Evolutionary conservation across 1,140 invertebrate genomes (phyloP), one percentile per base, ranked within the genome.

Genomic region (Amyelois transitella): DNA sequence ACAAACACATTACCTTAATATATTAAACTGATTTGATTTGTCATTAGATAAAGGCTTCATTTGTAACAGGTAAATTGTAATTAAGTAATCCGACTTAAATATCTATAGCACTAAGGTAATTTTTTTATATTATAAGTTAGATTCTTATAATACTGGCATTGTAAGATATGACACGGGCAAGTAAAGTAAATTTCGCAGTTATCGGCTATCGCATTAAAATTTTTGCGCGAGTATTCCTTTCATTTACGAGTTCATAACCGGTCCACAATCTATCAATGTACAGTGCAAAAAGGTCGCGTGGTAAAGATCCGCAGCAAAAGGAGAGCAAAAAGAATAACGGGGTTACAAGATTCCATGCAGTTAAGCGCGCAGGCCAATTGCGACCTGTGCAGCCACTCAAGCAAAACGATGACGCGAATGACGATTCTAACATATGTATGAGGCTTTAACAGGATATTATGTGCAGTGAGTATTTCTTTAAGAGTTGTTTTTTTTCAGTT

Each of bases 241-340:
- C 12, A 5, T 0, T 48, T 21, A 21, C 14, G 20, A 48, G 12
- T 18, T 60, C 18, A 51, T 50, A 64, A 64, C 51, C 53, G 61
- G 53, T 52, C 28, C 21, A 43, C 24, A 38, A 43, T 52, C 38
- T 55, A 52, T 56, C 48, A 56, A 58, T 62, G 45, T 56, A 58
- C 55, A 50, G 43, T 52, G 65, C 22, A 71, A 72, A 69, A 69
- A 66, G 45, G 43, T 60, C 67, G 25, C 19, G 66, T 80, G 75
- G 64, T 75, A 62, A 81, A 75, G 69, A 77, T 75, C 65, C 75
- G 64, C 77, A 64, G 60, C 45, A 64, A 60, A 75, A 71, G 62
- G 53, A 62, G 68, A 69, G 68, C 71, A 78, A 85, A 83, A 85
- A 78, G 70, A 75, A 62, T 80, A 83, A 83, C 73, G 75, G 75